Percentiles rank a stretch among this genome's conserved stretches.
phyloP scores from a whole-genome alignment of 2,888 invertebrate genomes.

The Tetragnatha montana region DNA sequence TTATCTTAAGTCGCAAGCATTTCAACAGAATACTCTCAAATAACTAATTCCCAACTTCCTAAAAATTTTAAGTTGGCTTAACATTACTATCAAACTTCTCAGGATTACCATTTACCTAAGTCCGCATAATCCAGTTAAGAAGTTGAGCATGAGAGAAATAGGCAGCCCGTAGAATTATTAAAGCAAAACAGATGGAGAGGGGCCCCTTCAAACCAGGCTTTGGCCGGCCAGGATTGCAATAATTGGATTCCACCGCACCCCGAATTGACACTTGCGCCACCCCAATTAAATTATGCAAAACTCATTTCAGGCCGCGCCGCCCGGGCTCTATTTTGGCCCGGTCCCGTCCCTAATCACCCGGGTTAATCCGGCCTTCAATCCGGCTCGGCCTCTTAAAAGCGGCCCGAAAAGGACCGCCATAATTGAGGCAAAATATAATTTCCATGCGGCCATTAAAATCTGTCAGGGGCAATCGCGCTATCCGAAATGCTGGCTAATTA shows the following conservation, averaged over 20 bases:
- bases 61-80: too few relatives aligned
- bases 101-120: too few relatives aligned
- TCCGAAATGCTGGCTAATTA: conserved; percentile 23
- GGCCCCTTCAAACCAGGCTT: too few relatives aligned
- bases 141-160: too few relatives aligned
- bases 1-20: too few relatives aligned
- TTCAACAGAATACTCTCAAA: too few relatives aligned
- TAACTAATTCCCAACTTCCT: too few relatives aligned
- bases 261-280: conserved; percentile 44
- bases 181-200: too few relatives aligned
- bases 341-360: conserved; percentile 48
- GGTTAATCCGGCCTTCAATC: conserved; percentile 56
- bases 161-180: too few relatives aligned
- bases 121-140: too few relatives aligned
- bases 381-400: conserved; percentile 10
- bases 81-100: too few relatives aligned
- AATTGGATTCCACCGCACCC: conserved; percentile 48
- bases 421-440: conserved; percentile 54
- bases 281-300: conserved; percentile 66
- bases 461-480: conserved; percentile 8
- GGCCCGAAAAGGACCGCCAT: conserved; percentile 34
- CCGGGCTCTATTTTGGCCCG: conserved; percentile 36
- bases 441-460: conserved; percentile 33
- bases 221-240: not conserved
- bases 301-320: conserved; percentile 48